Evolutionary conservation across 2,797 vertebrate genomes (phyloP), one percentile per base, ranked within the genome.

Genomic region (Hyperoplus immaculatus): DNA sequence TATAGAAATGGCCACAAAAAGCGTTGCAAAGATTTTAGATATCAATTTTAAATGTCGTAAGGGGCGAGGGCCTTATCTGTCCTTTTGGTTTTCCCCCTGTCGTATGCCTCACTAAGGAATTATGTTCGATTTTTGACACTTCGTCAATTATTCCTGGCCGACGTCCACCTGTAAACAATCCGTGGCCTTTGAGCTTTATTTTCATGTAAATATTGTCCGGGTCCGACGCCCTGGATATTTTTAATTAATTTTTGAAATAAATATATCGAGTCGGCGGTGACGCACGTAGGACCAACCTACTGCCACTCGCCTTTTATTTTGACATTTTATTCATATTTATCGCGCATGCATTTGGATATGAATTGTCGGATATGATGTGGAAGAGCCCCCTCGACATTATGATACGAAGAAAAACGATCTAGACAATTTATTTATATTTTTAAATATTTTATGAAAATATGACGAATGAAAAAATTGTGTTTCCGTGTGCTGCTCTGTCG

Each of bases 371-470:
- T 96, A 93, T 90, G 95, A 94, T 94, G 94, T 91, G 75, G 89
- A 84, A 94, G 61, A 51, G 81, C 64, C 79, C 36, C 0, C 0
- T 2, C 82, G 84, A 85, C 94, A 95, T 96, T 95, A 83, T 87
- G 76, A 59, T 86, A 84, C 45, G 73, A 94, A 93, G 78, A 94
- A 87, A 69, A 79, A 21, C 54, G 70, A 43, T 55, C 69, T 41
- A 29, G 79, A 81, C 51, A 95, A 93, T 93, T 96, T 95, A 95
- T 95, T 95, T 93, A 75, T 97, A 98, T 98, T 98, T 97, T 97
- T 97, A 97, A 96, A 93, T 96, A 97, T 97, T 98, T 98, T 98
- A 96, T 97, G 96, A 97, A 97, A 97, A 97, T 94, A 96, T 97
- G 97, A 97, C 96, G 96, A 97, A 95, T 95, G 96, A 88, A 94